phyloP scores from a whole-genome alignment of 2,888 invertebrate genomes.

The Hedychridium roseum region DNA sequence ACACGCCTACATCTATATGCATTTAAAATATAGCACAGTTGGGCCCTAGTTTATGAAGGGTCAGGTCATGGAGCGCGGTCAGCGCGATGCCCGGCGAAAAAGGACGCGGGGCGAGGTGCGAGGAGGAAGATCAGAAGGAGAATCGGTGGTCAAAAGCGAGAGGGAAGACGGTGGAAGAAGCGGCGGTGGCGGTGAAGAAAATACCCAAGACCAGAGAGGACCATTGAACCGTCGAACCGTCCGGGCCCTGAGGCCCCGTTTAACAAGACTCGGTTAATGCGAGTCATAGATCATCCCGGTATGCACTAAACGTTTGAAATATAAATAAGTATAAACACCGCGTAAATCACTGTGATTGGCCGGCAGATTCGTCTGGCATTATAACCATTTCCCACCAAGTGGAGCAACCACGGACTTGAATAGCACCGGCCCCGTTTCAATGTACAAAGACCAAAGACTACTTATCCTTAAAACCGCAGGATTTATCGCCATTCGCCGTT shows the following conservation, averaged over 20 bases:
- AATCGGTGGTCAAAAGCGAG: conserved; percentile 2
- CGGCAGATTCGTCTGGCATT: conserved; percentile 33
- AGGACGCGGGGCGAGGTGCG: conserved; percentile 21
- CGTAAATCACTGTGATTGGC: conserved; percentile 59
- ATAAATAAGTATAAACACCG: conserved; percentile 62
- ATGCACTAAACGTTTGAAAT: conserved; percentile 59
- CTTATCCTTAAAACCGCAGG: too few species aligned
- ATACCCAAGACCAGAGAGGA: conserved; percentile 31
- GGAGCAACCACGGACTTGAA: too few species aligned
- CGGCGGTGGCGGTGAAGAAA: conserved; percentile 19
- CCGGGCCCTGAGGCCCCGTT: conserved; percentile 54
- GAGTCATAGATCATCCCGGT: conserved; percentile 60
- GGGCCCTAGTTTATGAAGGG: conserved; percentile 63
- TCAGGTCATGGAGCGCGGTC: conserved; percentile 56
- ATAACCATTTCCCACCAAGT: conserved; percentile 17
- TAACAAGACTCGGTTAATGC: conserved; percentile 63
- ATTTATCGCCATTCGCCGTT: too few species aligned
- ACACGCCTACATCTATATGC: conserved; percentile 61
- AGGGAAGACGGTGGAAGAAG: conserved; percentile 22
- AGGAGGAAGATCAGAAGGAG: conserved; percentile 8
- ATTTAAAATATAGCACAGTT: conserved; percentile 62
- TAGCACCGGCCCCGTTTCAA: too few species aligned
- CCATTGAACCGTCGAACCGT: conserved; percentile 40
- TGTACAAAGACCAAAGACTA: too few species aligned
- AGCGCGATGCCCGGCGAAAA: conserved; percentile 7